A percentile compares a stretch with the other conserved stretches of the same genome.
phyloP scores from a whole-genome alignment of 2,797 vertebrate species.

The Falco berigora region DNA sequence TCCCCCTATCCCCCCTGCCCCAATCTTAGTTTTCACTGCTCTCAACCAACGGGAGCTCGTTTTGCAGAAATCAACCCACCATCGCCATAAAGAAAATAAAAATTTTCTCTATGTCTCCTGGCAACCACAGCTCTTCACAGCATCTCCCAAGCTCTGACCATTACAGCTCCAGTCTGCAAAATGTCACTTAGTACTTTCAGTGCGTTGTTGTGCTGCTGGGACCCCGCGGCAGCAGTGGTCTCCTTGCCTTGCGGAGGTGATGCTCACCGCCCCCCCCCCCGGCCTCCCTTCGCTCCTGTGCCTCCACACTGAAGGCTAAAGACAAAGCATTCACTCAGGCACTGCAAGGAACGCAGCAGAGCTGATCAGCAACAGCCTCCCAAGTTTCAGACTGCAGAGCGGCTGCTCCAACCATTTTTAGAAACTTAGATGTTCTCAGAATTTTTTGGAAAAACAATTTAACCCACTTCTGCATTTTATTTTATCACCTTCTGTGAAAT shows the following conservation, averaged over 20 bases:
- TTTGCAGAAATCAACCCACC: not conserved
- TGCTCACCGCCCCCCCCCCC: accelerated
- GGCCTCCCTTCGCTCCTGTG: not conserved
- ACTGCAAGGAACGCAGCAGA: not conserved
- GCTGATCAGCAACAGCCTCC: not conserved
- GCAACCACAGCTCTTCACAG: not conserved
- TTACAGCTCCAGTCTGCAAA: not conserved
- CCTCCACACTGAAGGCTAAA: not conserved
- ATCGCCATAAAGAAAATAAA: not conserved
- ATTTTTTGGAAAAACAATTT: not conserved
- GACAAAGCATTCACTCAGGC: not conserved
- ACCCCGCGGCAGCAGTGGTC: not conserved
- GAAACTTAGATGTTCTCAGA: not conserved
- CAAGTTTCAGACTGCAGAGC: not conserved
- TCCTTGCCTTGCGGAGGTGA: not conserved
- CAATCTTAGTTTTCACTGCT: not conserved
- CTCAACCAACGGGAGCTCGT: accelerated
- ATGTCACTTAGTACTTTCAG: not conserved
- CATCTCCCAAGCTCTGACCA: not conserved
- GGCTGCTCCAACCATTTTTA: not conserved
- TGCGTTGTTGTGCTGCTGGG: not conserved
- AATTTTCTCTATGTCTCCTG: not conserved
- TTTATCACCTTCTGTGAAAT: not conserved
- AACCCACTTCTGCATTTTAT: not conserved
- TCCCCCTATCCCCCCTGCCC: not conserved